phyloP scores from a whole-genome alignment of 2,113 vertebrate genomes.

The Tamias sibiricus region DNA sequence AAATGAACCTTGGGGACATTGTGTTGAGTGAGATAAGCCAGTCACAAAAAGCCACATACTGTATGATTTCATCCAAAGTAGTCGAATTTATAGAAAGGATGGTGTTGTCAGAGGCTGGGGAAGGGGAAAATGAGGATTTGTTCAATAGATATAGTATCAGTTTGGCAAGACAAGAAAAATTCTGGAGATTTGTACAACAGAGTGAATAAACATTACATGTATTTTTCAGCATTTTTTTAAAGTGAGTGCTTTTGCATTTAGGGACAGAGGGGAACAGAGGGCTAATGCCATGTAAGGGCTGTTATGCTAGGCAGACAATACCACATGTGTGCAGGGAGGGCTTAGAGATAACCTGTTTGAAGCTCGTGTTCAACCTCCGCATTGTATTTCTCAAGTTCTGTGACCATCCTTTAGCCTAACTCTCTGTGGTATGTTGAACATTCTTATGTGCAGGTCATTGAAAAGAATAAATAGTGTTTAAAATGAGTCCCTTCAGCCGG shows the following conservation, averaged over 20 bases:
- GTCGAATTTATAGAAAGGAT: background rate
- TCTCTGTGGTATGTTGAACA: background rate
- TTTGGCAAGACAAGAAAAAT: background rate
- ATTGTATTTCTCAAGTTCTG: background rate
- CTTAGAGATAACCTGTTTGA: background rate
- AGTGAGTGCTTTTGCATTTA: background rate
- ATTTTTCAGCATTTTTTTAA: background rate
- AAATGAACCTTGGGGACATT: background rate
- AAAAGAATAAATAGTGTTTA: background rate
- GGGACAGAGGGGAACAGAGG: background rate
- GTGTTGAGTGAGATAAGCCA: background rate
- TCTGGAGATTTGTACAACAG: background rate
- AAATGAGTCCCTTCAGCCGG: no score
- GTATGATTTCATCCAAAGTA: background rate
- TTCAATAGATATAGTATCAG: background rate
- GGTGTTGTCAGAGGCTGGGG: background rate
- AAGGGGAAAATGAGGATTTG: background rate
- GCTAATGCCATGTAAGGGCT: background rate
- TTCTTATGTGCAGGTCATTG: background rate
- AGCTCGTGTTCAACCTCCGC: background rate
- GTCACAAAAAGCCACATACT: no score
- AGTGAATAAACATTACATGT: background rate
- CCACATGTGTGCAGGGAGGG: background rate
- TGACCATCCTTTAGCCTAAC: background rate
- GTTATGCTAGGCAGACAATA: background rate